Evolutionary conservation across 2,113 vertebrate species (phyloP).

Genomic region (Craseonycteris thonglongyai): DNA sequence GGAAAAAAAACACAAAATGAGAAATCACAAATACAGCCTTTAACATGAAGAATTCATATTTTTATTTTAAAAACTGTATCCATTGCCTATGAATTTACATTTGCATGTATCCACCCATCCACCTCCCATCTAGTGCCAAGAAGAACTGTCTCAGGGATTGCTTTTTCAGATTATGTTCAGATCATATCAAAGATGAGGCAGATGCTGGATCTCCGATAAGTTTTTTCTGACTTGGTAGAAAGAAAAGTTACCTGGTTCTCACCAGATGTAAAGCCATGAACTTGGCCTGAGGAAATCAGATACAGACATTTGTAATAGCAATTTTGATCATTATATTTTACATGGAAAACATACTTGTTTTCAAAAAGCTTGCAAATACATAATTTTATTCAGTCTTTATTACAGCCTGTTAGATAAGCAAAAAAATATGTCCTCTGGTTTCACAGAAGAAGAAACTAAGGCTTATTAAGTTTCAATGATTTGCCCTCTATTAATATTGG

Average conservation of each 20-base stretch:
- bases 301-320: not conserved
- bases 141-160: not conserved
- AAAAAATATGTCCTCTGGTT: not conserved
- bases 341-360: not conserved
- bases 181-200: not conserved
- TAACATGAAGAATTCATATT: not conserved
- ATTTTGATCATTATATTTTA: not conserved
- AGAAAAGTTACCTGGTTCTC: not conserved
- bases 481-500: not conserved
- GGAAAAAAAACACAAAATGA: not conserved
- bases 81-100: not conserved
- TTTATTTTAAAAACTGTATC: not conserved
- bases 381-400: not conserved
- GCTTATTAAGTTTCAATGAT: not conserved
- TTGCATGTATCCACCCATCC: not conserved
- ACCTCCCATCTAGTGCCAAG: not conserved
- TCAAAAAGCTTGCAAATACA: not conserved
- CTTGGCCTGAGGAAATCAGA: not conserved
- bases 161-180: not conserved
- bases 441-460: not conserved
- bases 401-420: not conserved
- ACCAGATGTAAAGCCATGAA: not conserved
- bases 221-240: not conserved
- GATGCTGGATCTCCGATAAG: not conserved
- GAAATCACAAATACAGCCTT: not conserved